A percentile compares a stretch with the other conserved stretches of the same genome.
Evolutionary conservation across 2,888 invertebrate genomes (phyloP).

Genomic region (Parnassius mnemosyne): DNA sequence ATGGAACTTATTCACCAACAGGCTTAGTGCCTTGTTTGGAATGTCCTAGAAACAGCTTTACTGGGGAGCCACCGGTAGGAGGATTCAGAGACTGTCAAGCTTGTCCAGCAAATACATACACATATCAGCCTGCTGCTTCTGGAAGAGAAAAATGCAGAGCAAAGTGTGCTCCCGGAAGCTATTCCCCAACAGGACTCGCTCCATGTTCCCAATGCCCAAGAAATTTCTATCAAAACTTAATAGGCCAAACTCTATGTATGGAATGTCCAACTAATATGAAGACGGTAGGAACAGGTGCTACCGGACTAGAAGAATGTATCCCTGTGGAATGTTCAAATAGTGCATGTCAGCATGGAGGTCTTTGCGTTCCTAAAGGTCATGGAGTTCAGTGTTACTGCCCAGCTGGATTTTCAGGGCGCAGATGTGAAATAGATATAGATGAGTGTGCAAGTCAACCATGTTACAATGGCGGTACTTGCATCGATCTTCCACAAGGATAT

Average conservation of each 20-base stretch:
- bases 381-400: slow-evolving; percentile 95
- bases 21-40: slow-evolving; percentile 96
- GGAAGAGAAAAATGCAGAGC: slow-evolving; percentile 90
- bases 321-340: slow-evolving; percentile 92
- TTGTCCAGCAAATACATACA: slow-evolving; percentile 93
- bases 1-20: slow-evolving; percentile 96
- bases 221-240: slow-evolving; percentile 93
- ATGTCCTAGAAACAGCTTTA: slow-evolving; percentile 95
- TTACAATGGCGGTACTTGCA: slow-evolving; percentile 94
- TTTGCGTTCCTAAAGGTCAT: slow-evolving; percentile 94
- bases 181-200: slow-evolving; percentile 95
- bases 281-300: slow-evolving; percentile 89
- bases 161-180: slow-evolving; percentile 94
- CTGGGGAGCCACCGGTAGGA: slow-evolving; percentile 91
- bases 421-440: slow-evolving; percentile 96
- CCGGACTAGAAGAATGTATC: slow-evolving; percentile 92
- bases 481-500: slow-evolving; percentile 95
- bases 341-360: slow-evolving; percentile 94
- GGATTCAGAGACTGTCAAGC: slow-evolving; percentile 97
- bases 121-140: slow-evolving; percentile 94
- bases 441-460: slow-evolving; percentile 97
- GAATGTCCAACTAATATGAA: slow-evolving; percentile 96
- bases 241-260: slow-evolving; percentile 91
- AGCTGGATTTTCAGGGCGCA: slow-evolving; percentile 94
- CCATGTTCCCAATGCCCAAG: slow-evolving; percentile 96